These are phyloP conservation scores for Balaenoptera acutorostrata DNA, from an alignment of 2,113 vertebrate genomes.

Conservation along the genomic window DNA sequence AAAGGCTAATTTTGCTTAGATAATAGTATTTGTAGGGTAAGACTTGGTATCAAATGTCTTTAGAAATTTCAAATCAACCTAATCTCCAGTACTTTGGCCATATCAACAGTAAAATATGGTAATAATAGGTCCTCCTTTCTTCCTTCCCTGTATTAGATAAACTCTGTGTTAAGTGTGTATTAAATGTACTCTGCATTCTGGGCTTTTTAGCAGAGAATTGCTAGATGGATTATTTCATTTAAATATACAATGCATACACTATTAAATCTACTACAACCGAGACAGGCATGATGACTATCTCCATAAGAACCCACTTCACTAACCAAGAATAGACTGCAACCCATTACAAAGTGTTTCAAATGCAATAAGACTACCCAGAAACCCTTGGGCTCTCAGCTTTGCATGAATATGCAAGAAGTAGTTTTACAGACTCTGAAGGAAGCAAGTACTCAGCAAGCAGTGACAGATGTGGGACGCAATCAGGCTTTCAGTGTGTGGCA, in stretches of 20 bases:
- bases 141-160: neutral
- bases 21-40: neutral
- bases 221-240: conserved; percentile 30
- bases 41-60: neutral
- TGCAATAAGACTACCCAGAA: neutral
- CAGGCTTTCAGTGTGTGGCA: neutral
- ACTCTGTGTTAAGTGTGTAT: neutral
- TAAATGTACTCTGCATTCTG: neutral
- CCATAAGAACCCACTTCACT: neutral
- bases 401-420: neutral
- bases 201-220: neutral
- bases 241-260: neutral
- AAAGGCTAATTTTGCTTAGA: conserved; percentile 16
- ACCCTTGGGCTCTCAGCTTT: neutral
- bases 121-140: neutral
- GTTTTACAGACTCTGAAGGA: conserved; percentile 36
- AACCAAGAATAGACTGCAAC: neutral
- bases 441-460: neutral
- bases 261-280: conserved; percentile 1
- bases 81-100: neutral
- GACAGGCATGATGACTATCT: neutral
- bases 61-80: neutral
- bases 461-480: conserved; percentile 17
- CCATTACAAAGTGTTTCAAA: conserved; percentile 15
- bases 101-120: neutral